phyloP scores from a whole-genome alignment of 2,888 invertebrate genomes.

The Sphaerophoria taeniata region DNA sequence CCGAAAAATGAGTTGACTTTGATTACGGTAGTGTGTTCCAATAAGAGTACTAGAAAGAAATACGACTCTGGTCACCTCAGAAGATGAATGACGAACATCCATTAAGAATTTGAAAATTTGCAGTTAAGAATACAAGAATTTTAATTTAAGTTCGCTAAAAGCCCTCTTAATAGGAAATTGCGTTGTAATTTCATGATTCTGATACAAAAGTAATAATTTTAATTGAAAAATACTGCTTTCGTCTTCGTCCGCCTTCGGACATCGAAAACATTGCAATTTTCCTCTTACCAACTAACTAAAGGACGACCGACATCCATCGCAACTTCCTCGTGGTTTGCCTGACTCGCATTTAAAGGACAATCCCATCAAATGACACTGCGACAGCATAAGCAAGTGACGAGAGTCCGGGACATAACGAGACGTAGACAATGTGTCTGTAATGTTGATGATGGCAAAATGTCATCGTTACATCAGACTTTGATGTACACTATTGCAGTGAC shows the following conservation, averaged over 20 bases:
- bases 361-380: neutral
- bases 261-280: no score
- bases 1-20: no score
- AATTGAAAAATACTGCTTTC: neutral
- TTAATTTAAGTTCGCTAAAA: constrained; percentile 2
- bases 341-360: neutral
- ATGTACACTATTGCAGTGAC: constrained; percentile 7
- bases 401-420: neutral
- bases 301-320: neutral
- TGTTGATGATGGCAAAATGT: constrained; percentile 4
- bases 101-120: constrained; percentile 5
- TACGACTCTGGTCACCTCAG: neutral
- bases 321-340: constrained; percentile 1
- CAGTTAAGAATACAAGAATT: constrained; percentile 11
- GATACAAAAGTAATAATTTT: neutral
- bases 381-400: neutral
- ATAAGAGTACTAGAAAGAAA: neutral
- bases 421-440: constrained; percentile 18
- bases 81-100: neutral
- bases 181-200: neutral
- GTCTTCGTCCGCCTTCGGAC: neutral
- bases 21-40: no score
- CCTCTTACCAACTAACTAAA: no score
- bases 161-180: neutral
- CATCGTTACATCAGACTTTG: constrained; percentile 14